These are phyloP conservation scores for Peromyscus nudipes DNA, from an alignment of 2,797 vertebrate genomes.

Conservation along the genomic window DNA sequence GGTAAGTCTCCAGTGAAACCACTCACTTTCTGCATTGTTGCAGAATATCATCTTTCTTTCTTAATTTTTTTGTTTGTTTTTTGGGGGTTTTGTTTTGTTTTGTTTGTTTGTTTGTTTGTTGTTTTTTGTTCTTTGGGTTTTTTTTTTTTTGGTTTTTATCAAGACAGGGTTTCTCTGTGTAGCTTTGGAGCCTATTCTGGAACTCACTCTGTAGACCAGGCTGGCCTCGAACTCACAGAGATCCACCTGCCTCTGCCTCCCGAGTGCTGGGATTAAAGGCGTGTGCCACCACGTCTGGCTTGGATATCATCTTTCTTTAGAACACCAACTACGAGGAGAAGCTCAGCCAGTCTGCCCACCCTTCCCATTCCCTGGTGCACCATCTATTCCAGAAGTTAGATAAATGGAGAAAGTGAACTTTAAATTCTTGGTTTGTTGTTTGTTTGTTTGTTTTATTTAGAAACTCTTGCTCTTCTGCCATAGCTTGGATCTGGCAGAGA, in stretches of 20 bases:
- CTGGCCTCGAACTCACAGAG: too few relatives aligned
- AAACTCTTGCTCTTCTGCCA: neutral
- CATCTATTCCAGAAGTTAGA: neutral
- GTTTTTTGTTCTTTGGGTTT: too few relatives aligned
- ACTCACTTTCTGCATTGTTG: neutral
- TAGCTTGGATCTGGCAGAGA: neutral
- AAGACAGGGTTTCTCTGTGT: too few relatives aligned
- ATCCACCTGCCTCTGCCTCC: too few relatives aligned
- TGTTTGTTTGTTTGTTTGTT: too few relatives aligned
- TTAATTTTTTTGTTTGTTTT: too few relatives aligned
- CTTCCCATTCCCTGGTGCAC: neutral
- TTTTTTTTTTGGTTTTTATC: too few relatives aligned
- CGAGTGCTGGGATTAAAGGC: too few relatives aligned
- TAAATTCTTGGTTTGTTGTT: neutral
- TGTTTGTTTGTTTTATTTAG: neutral
- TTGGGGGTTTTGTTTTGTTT: too few relatives aligned
- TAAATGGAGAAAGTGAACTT: neutral
- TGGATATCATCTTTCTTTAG: rapidly evolving
- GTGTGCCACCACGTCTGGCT: too few relatives aligned
- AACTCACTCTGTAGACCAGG: too few relatives aligned
- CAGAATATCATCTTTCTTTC: neutral
- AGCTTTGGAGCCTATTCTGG: too few relatives aligned
- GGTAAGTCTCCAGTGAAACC: neutral
- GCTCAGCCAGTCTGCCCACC: neutral
- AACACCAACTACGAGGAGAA: neutral